These are phyloP conservation scores for Anabacerthia variegaticeps DNA, from an alignment of 2,797 vertebrate genomes.

Conservation along the genomic window DNA sequence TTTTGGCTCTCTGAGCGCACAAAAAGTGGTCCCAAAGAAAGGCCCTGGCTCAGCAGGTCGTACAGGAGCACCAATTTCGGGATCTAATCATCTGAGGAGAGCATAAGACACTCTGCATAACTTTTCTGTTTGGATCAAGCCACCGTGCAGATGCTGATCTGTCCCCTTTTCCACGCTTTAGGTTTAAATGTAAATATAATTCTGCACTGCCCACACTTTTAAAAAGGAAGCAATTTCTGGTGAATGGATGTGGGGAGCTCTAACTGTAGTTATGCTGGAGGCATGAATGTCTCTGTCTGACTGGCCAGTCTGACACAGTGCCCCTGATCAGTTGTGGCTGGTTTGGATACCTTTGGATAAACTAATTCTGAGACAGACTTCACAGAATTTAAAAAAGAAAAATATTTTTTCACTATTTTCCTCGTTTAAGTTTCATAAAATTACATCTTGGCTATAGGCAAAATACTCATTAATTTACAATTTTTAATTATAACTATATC, in stretches of 20 bases:
- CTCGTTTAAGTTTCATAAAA: neutral
- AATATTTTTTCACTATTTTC: neutral
- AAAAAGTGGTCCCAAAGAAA: neutral
- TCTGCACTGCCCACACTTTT: neutral
- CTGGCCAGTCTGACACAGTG: neutral
- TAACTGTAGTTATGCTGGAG: neutral
- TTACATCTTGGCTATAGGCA: neutral
- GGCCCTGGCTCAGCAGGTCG: neutral
- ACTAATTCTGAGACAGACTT: neutral
- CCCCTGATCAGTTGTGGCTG: neutral
- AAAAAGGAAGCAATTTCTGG: neutral
- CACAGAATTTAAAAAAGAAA: neutral
- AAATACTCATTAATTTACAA: neutral
- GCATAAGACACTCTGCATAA: neutral
- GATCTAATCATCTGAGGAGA: neutral
- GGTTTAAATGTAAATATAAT: neutral
- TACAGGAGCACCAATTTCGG: neutral
- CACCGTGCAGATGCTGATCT: neutral
- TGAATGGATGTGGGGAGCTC: neutral
- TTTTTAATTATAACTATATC: neutral
- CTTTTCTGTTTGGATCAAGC: neutral
- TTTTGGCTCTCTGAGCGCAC: neutral
- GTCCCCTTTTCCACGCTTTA: fast-evolving
- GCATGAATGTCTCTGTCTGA: neutral
- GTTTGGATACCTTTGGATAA: neutral